Conservation (phyloP, 1,140 invertebrate genomes). For the Cotesia typhae region DNA sequence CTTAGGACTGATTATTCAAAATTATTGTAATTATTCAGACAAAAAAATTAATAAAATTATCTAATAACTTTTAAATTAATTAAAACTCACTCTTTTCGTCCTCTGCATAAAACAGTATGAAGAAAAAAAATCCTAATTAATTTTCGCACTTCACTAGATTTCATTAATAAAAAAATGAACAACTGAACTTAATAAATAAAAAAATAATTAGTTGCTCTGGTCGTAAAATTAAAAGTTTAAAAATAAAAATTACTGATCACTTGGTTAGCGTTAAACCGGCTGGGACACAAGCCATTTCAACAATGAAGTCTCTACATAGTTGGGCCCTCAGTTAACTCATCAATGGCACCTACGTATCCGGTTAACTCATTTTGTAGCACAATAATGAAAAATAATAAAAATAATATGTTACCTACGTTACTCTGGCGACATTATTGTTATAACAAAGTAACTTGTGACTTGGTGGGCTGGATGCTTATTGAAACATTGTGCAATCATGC, state of each 20-base stretch:
- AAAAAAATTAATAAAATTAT: too few species aligned
- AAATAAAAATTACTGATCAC: constrained; percentile 6
- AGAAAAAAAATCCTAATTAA: constrained; percentile 52
- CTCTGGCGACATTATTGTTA: constrained; percentile 37
- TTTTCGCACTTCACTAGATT: constrained; percentile 49
- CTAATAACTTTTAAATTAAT: too few species aligned
- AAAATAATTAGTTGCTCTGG: constrained; percentile 9
- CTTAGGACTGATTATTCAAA: too few species aligned
- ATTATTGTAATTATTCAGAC: too few species aligned
- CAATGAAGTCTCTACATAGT: constrained; percentile 56
- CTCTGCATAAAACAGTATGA: constrained; percentile 46
- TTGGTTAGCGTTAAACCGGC: constrained; percentile 43
- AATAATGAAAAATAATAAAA: too few species aligned
- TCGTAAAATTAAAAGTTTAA: constrained; percentile 10
- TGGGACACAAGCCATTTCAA: constrained; percentile 56
- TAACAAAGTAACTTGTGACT: too few species aligned
- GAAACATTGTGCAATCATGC: constrained; percentile 37
- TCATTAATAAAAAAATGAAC: constrained; percentile 46
- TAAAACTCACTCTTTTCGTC: constrained; percentile 46
- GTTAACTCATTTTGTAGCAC: constrained; percentile 23
- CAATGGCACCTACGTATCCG: constrained; percentile 49
- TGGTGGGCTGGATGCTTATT: constrained; percentile 30
- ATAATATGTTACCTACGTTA: constrained; percentile 25
- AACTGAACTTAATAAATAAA: neutral
- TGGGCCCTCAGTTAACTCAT: constrained; percentile 46